A percentile compares a stretch with the other conserved stretches of the same genome.
These are phyloP conservation scores for Myathropa florea DNA, from an alignment of 2,888 invertebrate genomes.

Conservation along the genomic window DNA sequence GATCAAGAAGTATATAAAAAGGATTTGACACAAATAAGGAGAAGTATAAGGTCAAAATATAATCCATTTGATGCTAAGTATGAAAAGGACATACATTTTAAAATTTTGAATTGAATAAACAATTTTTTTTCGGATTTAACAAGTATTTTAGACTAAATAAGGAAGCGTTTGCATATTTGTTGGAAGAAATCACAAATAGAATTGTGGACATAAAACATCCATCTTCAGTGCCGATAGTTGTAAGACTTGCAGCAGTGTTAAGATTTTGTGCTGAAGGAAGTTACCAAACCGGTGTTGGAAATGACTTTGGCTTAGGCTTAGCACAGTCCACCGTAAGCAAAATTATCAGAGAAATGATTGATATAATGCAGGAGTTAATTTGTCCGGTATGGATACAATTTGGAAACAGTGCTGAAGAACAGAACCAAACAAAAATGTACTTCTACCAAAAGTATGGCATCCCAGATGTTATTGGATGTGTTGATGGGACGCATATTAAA, in stretches of 20 bases:
- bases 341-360: too few relatives aligned
- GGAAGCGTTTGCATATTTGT: constrained; percentile 13
- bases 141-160: constrained; percentile 24
- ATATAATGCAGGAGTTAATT: too few relatives aligned
- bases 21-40: neutral
- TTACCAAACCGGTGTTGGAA: neutral
- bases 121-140: constrained; percentile 1
- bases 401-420: too few relatives aligned
- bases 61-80: constrained; percentile 14
- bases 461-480: too few relatives aligned
- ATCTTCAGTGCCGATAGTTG: neutral
- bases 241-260: constrained; percentile 17
- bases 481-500: neutral
- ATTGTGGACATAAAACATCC: neutral
- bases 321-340: neutral
- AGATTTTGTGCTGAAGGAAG: constrained; percentile 2
- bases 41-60: constrained; percentile 15
- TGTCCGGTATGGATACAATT: too few relatives aligned
- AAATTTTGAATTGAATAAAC: constrained; percentile 3
- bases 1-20: neutral
- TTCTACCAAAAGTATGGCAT: too few relatives aligned
- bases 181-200: neutral
- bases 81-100: neutral
- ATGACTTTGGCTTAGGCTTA: neutral
- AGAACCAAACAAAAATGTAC: too few relatives aligned